Percentiles rank a stretch among this genome's conserved stretches.
phyloP scores from a whole-genome alignment of 2,113 vertebrate genomes.

The Peromyscus maniculatus region DNA sequence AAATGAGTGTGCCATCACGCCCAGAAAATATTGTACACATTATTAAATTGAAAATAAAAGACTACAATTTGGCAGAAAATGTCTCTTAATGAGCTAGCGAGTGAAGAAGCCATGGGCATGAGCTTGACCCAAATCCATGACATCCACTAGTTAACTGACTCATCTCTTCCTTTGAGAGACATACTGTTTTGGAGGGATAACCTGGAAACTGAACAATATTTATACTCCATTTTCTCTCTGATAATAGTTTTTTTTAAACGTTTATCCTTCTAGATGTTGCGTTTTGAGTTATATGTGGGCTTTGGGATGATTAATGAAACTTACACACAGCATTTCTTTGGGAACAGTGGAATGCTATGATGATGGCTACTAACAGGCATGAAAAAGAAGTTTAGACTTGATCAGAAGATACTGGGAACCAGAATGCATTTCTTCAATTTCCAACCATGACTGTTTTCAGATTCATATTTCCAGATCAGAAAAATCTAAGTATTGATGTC shows the following conservation, averaged over 20 bases:
- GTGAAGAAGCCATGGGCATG: neutral
- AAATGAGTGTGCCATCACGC: neutral
- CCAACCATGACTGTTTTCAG: neutral
- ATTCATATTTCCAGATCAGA: constrained; percentile 1
- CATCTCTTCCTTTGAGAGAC: neutral
- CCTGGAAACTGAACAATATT: neutral
- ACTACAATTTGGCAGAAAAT: neutral
- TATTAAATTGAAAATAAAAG: neutral
- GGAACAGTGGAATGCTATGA: neutral
- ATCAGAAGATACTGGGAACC: neutral
- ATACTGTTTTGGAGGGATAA: neutral
- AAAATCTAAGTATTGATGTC: neutral
- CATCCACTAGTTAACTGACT: neutral
- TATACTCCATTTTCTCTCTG: neutral
- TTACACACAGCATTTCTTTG: neutral
- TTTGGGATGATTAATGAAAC: neutral
- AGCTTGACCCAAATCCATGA: neutral
- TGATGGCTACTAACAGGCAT: neutral
- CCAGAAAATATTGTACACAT: neutral
- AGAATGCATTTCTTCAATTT: neutral
- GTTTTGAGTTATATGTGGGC: neutral
- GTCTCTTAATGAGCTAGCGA: neutral
- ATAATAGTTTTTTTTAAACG: neutral
- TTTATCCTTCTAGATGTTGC: constrained; percentile 13
- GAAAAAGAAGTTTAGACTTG: constrained; percentile 3